These are phyloP conservation scores for Isaurus tuberculatus DNA, from an alignment of 92 coral and sea anemone genomes.

Conservation along the genomic window DNA sequence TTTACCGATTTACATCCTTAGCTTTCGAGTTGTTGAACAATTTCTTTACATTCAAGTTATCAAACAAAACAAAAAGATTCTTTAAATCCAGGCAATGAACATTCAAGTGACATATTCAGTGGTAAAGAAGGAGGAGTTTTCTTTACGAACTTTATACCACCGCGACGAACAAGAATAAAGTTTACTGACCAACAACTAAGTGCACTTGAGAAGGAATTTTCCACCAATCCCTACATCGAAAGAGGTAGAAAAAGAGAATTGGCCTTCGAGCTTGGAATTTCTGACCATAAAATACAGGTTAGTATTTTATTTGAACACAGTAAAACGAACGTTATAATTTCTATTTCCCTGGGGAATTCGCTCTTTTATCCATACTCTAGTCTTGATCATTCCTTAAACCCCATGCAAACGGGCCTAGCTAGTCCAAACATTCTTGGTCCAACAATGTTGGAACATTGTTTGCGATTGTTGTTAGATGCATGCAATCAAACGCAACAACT, in stretches of 20 bases:
- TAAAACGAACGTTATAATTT: too few relatives aligned
- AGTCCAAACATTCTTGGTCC: too few relatives aligned
- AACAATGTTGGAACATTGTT: too few relatives aligned
- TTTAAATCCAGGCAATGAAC: constrained; percentile 13
- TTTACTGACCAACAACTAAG: constrained; percentile 17
- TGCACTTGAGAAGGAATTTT: constrained; percentile 16
- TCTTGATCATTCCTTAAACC: too few relatives aligned
- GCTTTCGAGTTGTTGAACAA: background rate
- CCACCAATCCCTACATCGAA: constrained; percentile 16
- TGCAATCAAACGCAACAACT: too few relatives aligned
- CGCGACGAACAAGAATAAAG: constrained; percentile 23
- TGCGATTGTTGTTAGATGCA: too few relatives aligned
- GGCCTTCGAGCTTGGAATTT: background rate
- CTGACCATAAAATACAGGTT: constrained; percentile 26
- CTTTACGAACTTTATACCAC: constrained; percentile 16
- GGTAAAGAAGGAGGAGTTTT: constrained; percentile 4
- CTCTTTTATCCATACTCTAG: too few relatives aligned
- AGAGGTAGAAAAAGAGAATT: constrained; percentile 12
- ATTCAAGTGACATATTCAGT: background rate
- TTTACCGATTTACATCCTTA: background rate
- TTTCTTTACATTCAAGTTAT: background rate
- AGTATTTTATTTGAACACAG: too few relatives aligned
- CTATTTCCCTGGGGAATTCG: too few relatives aligned
- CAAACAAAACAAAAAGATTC: background rate
- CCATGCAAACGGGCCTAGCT: too few relatives aligned